Evolutionary conservation across 2,888 invertebrate genomes (phyloP), one percentile per base, ranked within the genome.

Genomic region (Tethea ocularis): DNA sequence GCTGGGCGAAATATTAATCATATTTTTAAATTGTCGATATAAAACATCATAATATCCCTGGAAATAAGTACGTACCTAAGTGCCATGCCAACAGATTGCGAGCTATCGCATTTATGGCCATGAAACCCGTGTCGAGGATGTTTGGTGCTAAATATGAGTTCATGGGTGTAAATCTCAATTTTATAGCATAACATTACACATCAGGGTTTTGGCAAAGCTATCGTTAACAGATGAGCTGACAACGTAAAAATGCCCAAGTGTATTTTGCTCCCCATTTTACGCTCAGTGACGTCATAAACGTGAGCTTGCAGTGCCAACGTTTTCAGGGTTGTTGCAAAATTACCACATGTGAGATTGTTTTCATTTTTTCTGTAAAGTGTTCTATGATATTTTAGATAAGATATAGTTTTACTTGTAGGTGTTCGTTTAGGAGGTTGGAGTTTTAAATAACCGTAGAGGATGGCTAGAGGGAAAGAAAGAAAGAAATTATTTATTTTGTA

Each of bases 281-380:
- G 52, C 52, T 20, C 29, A 29, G 52, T 53, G 52, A 53, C 52
- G 29, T 53, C 52, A 17, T 29, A 53, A 53, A 26, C 52, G 10
- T 20, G 46, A 20, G 2, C 46, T 46, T 46, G 46, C 46, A 46
- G 46, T 46, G 8, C 10, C 46, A 20, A 46, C 46, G 46, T 46
- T n/a, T 46, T 20, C 46, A 46, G 46, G 20, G 46, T 46, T 20
- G 20, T 20, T 46, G 46, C 46, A 46, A 46, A 46, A 46, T 46
- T 46, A 46, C 20, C 10, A 46, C 2, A 46, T 10, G 46, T 10
- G 20, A 15, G n/a, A 41, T n/a, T n/a, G n/a, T 26, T 46, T 46
- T 20, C 10, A 17, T 46, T 20, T 17, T 46, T 46, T 17, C 7
- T 46, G 17, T 46, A 10, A 46, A 46, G 10, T n/a, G 20, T 20